Evolutionary conservation across 2,113 vertebrate species (phyloP), one percentile per base, ranked within the genome.

Genomic region (Azemiops feae): DNA sequence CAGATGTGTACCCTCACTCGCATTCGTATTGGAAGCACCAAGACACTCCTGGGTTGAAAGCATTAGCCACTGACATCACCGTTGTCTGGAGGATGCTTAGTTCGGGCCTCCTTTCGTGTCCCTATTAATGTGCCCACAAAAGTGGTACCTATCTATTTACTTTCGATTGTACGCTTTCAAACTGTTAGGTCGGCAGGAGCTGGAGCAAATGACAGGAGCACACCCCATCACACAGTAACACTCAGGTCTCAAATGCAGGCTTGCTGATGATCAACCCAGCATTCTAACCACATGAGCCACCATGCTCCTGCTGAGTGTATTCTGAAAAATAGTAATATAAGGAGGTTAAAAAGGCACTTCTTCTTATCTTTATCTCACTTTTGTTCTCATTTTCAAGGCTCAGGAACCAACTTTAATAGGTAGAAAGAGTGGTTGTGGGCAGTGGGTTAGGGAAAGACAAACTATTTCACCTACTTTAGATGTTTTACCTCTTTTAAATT

Each of bases 371-470:
- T 96, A 30, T 14, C 93, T 11, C 54, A 5, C 16, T 2, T 12
- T 94, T 91, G 47, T 94, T 52, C 69, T 90, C 92, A 87, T 89
- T 88, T 18, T 39, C 94, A 93, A 87, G 27, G 23, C 60, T 88
- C 85, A 9, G 89, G 64, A 95, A 92, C 5, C 93, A 52, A 81
- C 5, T 53, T 45, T 90, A 93, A 85, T 43, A 87, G 93, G 43
- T 45, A 57, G 18, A 89, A n/a, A 94, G 57, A 92, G 89, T 39
- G 3, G 18, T 81, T 81, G 69, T 20, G 87, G 3, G 5, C 27
- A 23, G 47, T n/a, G 39, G 39, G 39, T 85, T 92, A 89, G 88
- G 87, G 5, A 53, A 89, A 58, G 52, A 94, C n/a, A 60, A 94
- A 92, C 45, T 55, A 88, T 94, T 93, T 95, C 88, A 89, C 4